Conservation (phyloP, 2,797 vertebrate genomes). For the Meriones psammophilus region DNA sequence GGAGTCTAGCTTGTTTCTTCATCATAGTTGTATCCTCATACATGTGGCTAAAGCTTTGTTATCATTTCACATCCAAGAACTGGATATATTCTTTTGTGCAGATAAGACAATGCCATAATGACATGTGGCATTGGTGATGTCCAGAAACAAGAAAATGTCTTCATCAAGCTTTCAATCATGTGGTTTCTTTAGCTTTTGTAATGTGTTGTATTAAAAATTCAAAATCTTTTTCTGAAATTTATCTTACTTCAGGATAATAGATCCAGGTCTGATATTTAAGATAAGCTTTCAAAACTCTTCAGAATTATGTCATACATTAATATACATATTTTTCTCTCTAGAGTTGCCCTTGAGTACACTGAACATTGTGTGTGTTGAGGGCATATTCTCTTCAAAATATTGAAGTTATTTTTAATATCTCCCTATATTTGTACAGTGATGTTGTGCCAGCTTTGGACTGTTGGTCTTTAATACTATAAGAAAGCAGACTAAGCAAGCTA, state of each 20-base stretch:
- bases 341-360: neutral
- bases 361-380: neutral
- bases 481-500: neutral
- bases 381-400: neutral
- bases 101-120: neutral
- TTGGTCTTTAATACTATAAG: neutral
- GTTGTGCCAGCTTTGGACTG: neutral
- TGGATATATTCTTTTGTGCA: neutral
- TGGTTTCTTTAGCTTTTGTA: neutral
- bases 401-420: neutral
- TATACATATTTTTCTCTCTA: neutral
- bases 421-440: neutral
- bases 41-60: neutral
- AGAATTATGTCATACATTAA: neutral
- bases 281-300: neutral
- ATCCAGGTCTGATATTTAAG: neutral
- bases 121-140: neutral
- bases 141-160: neutral
- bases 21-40: neutral
- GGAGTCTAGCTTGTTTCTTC: accelerated
- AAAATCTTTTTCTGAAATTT: neutral
- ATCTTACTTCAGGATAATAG: neutral
- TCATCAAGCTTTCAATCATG: neutral
- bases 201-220: neutral
- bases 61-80: neutral